These are phyloP conservation scores for Geopemphigus sp. DNA, from an alignment of 1,140 invertebrate species.

Conservation along the genomic window DNA sequence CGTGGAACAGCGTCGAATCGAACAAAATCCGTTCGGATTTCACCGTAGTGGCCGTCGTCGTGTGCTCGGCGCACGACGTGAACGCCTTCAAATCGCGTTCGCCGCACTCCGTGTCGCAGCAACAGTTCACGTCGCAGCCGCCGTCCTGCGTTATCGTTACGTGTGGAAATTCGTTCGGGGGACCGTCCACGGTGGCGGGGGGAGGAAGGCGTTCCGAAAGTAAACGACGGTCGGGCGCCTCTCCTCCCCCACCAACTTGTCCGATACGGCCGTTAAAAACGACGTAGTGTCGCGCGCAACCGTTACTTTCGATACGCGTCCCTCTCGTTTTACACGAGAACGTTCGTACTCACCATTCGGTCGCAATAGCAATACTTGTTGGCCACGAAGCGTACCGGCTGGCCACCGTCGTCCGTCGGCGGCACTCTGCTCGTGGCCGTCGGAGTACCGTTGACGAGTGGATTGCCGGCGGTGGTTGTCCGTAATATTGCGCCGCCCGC, in stretches of 20 bases:
- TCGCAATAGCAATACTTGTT: conserved; percentile 38
- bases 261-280: no score
- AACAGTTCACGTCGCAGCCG: conserved; percentile 73
- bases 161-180: no score
- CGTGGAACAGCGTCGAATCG: conserved; percentile 32
- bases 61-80: conserved; percentile 58
- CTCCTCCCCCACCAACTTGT: no score
- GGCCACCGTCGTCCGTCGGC: background rate
- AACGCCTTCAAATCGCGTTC: conserved; percentile 61
- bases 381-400: background rate
- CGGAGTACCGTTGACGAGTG: background rate
- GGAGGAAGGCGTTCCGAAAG: no score
- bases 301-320: no score
- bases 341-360: conserved; percentile 11
- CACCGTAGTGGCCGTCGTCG: conserved; percentile 50
- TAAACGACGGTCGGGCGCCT: no score
- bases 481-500: no score
- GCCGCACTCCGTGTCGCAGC: conserved; percentile 70
- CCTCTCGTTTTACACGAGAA: no score
- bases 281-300: no score
- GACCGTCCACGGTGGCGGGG: no score
- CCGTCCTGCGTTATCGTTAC: no score
- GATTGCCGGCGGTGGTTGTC: background rate
- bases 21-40: conserved; percentile 24
- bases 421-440: background rate